Percentiles rank a stretch among this genome's conserved stretches.
Evolutionary conservation across 1,140 invertebrate genomes (phyloP).

Genomic region (Leptinotarsa texana): DNA sequence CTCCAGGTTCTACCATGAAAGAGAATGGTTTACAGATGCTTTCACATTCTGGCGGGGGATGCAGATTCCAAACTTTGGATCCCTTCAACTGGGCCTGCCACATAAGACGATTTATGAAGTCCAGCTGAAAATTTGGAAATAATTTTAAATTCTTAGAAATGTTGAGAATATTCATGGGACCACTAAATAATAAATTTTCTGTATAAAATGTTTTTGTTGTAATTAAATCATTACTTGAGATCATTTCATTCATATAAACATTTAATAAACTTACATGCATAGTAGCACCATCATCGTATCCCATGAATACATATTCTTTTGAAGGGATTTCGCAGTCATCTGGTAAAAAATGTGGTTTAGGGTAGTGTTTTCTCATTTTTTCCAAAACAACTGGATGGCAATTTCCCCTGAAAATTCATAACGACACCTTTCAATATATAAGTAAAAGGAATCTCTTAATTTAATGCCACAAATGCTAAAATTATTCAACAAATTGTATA

Average conservation of each 20-base stretch:
- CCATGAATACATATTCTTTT: conserved; percentile 93
- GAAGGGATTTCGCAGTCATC: conserved; percentile 83
- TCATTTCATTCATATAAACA: background rate
- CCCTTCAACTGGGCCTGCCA: conserved; percentile 93
- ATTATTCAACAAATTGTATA: background rate
- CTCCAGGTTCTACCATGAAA: conserved; percentile 82
- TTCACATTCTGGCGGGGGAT: conserved; percentile 89
- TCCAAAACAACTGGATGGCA: conserved; percentile 80
- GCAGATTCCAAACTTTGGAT: conserved; percentile 82
- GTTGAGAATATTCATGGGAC: too few relatives aligned
- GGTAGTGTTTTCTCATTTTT: conserved; percentile 78
- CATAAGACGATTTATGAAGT: conserved; percentile 87
- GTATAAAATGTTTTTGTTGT: conserved; percentile 45
- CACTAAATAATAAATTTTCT: too few relatives aligned
- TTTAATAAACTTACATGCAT: conserved; percentile 79
- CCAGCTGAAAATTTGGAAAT: conserved; percentile 69
- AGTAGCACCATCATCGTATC: conserved; percentile 86
- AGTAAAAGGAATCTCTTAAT: background rate
- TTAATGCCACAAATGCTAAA: too few relatives aligned
- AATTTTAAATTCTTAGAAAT: background rate
- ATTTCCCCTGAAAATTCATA: conserved; percentile 70
- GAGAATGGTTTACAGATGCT: conserved; percentile 71
- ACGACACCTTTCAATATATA: background rate
- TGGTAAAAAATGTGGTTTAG: conserved; percentile 85
- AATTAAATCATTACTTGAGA: background rate